Percentiles rank a stretch among this genome's conserved stretches.
Evolutionary conservation across 2,888 invertebrate species (phyloP).

Genomic region (Chymomyza fuscimana): DNA sequence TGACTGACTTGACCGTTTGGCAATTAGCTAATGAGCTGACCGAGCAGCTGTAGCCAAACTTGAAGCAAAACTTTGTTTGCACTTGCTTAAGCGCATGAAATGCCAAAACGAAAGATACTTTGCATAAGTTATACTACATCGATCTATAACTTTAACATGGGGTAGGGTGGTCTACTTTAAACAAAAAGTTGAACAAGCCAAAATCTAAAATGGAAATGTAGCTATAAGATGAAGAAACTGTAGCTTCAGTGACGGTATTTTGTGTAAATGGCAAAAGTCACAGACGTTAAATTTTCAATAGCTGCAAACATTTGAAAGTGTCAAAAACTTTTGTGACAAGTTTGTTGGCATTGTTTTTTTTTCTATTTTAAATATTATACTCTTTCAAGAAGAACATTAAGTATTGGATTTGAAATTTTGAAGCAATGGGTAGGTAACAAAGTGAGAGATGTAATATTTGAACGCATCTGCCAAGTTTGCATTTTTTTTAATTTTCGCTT

Average conservation of each 20-base stretch:
- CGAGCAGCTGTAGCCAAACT: not conserved
- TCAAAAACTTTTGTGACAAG: slow-evolving; percentile 58
- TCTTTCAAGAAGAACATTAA: not conserved
- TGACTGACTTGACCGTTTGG: not conserved
- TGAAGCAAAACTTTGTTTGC: not conserved
- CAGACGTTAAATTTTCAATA: slow-evolving; percentile 63
- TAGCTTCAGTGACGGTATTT: not conserved
- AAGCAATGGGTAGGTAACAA: no score
- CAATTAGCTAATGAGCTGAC: not conserved
- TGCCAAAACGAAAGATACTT: not conserved
- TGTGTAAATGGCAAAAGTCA: not conserved
- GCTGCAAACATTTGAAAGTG: slow-evolving; percentile 64
- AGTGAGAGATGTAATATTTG: no score
- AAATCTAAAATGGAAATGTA: not conserved
- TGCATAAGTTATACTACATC: not conserved
- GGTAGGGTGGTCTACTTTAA: not conserved
- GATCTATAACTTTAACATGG: not conserved
- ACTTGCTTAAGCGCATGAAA: not conserved
- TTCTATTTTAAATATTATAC: slow-evolving; percentile 8
- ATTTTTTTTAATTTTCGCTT: no score
- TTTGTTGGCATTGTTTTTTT: slow-evolving; percentile 20
- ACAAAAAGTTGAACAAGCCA: not conserved
- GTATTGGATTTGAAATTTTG: not conserved
- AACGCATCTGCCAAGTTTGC: no score
- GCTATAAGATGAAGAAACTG: not conserved